Evolutionary conservation across 2,888 invertebrate species (phyloP), one percentile per base, ranked within the genome.

Genomic region (Mythimna ferrago): DNA sequence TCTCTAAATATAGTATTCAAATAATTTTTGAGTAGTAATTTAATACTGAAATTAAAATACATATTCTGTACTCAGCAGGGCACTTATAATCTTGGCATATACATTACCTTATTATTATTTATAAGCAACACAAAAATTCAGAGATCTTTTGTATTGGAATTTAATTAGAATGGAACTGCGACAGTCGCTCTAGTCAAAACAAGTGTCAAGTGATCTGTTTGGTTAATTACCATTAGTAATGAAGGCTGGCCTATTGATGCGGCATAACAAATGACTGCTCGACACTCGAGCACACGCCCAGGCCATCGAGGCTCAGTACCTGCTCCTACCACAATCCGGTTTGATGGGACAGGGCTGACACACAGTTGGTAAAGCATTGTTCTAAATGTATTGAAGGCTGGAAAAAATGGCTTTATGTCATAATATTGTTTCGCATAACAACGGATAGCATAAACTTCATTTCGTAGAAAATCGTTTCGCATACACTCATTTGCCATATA

Each of bases 311-410:
- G 62, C 70, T 80, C 71, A 70, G 76, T 64, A 73, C 80, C 81
- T 83, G 65, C 80, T 80, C 68, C 10, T 62, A 78, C 86, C 63
- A 70, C 82, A 82, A 82, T 85, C 86, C 86, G 21, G 44, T 65
- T 77, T 76, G 35, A 64, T 32, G 19, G 57, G 65, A 35, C 41
- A 83, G 76, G 81, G 83, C 16, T 81, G 69, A 26, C 61, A 57
- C 63, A 38, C 16, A 26, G 16, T 26, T 53, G 11, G 14, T 19
- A 16, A 61, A 21, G n/a, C 11, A 11, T 6, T 26, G 16, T 19
- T 10, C 4, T 41, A 63, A 57, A 51, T 1, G 0, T 2, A 32
- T 44, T 41, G 0, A 58, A 51, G 26, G 26, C 26, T 26, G 26
- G 19, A 64, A 64, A 14, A 38, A 51, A 19, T n/a, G 26, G 3